Base-by-base conservation (phyloP, 2,888 invertebrate species). In the Acrocyrtus sp. region DNA sequence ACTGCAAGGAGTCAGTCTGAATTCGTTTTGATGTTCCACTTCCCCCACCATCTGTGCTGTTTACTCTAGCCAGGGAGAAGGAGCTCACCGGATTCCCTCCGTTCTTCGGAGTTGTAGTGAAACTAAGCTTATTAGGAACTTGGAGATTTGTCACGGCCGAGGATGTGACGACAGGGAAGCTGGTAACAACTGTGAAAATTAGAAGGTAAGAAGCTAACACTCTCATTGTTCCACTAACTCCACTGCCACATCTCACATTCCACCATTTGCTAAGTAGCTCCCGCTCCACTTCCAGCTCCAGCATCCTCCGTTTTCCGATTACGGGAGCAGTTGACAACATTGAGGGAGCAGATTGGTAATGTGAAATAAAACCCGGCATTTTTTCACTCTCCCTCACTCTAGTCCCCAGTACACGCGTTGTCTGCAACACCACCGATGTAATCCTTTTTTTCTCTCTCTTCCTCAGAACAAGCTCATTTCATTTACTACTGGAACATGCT, bases 181-280 rank as follows among this genome's bases (percentile, higher is more conserved):
- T 69, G 62, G 53, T 54, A 69, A 69, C 62, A 62, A 61, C 62
- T 62, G 62, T 56, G 69, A 69, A 62, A 69, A 69, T 56, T 60
- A 62, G 62, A 69, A 61, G 62, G 68, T 68, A 68, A 68, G 68
- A 68, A 68, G 68, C 68, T 68, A 60, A 53, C 45, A 60, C 17
- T 39, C 27, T n/a, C 50, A 67, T 67, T 43, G 54, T 54, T 54
- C n/a, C 50, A 67, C 56, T 43, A 45, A 45, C 43, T 22, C 22
- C 8, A 15, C 22, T 21, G 22, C 12, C 53, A 21, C 17, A 19
- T 47, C 34, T 51, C 17, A 27, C 21, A 1, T 41, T 41, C 10
- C 26, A 53, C 24, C 41, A 12, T n/a, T 51, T 41, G 3, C 43
- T 34, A 8, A 34, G 5, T 34, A 8, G 6, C 12, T 34, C 12